Evolutionary conservation across 2,797 vertebrate species (phyloP), one percentile per base, ranked within the genome.

Genomic region (Pempheris klunzingeri): DNA sequence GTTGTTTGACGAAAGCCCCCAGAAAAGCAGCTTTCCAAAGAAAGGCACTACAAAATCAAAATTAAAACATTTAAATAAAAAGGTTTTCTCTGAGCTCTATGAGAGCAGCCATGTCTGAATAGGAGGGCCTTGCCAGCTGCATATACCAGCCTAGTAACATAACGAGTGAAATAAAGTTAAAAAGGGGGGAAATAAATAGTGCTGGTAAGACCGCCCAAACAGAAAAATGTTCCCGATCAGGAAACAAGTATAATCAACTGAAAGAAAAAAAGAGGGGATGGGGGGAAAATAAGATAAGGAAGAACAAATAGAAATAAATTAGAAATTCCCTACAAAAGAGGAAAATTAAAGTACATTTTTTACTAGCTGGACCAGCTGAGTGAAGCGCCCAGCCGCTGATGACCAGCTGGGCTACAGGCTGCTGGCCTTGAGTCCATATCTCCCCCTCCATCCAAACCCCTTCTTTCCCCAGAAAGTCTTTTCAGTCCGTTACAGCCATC

Each of bases 31-130:
- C 97, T 96, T 97, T 97, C 95, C 77, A 87, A 91, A 95, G 96
- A 97, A 99, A 99, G 97, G 97, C 97, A 99, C 98, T 97, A 96
- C 96, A 93, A 97, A 98, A 98, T 96, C 96, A 97, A 97, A 97
- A 96, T 86, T 65, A 91, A 95, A 96, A 96, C 92, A 90, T 90
- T 94, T 90, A 93, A 94, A 94, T 92, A 90, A 92, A 91, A 92
- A 82, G 64, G 22, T 74, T 78, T 85, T 95, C 93, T 96, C 94
- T 93, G 92, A 91, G 96, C 96, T 98, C 97, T 98, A 95, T 96
- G 96, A 97, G 97, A 97, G 97, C 97, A 96, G 94, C 96, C 94
- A 94, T 91, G 92, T 91, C 94, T 96, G 95, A 95, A 94, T 93
- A 94, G 94, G 92, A 91, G 96, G 93, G 97, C 95, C 93, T 96